Conservation (phyloP, 2,797 vertebrate species). For the Eurystomus glaucurus region DNA sequence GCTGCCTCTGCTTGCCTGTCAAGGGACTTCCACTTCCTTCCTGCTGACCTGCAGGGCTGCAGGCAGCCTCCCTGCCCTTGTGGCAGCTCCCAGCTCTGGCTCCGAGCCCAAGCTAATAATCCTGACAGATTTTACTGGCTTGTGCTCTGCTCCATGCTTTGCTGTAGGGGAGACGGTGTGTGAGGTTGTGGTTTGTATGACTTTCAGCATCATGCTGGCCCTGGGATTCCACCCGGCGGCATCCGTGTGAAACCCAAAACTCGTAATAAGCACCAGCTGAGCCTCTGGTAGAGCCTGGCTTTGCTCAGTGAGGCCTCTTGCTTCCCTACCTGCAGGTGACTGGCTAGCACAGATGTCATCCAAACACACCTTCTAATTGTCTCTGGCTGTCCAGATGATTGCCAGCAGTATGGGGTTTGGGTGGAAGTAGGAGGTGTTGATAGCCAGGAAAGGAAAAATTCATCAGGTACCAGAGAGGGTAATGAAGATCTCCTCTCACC, state of each 20-base stretch:
- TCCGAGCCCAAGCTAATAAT: constrained; percentile 53
- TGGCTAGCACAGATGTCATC: background rate
- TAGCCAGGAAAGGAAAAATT: constrained; percentile 46
- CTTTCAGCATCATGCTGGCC: background rate
- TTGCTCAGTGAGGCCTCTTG: background rate
- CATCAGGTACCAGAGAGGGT: constrained; percentile 8
- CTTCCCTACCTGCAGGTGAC: background rate
- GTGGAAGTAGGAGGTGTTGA: constrained; percentile 55
- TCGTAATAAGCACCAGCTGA: fast-evolving
- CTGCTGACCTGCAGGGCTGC: constrained; percentile 38
- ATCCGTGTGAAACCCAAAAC: background rate
- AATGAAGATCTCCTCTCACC: constrained; percentile 61
- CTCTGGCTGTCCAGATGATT: background rate
- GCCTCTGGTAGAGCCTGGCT: background rate
- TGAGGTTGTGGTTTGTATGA: constrained; percentile 9
- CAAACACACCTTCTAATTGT: background rate
- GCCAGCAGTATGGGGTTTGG: background rate
- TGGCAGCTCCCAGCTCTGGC: constrained; percentile 55
- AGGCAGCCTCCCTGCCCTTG: constrained; percentile 32
- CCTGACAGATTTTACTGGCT: constrained; percentile 37
- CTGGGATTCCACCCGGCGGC: background rate
- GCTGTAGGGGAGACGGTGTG: background rate
- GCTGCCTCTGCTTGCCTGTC: constrained; percentile 20
- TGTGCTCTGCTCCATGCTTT: background rate
- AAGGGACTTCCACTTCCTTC: constrained; percentile 60